phyloP scores from a whole-genome alignment of 2,797 vertebrate species.

The Premnoplex brunnescens region DNA sequence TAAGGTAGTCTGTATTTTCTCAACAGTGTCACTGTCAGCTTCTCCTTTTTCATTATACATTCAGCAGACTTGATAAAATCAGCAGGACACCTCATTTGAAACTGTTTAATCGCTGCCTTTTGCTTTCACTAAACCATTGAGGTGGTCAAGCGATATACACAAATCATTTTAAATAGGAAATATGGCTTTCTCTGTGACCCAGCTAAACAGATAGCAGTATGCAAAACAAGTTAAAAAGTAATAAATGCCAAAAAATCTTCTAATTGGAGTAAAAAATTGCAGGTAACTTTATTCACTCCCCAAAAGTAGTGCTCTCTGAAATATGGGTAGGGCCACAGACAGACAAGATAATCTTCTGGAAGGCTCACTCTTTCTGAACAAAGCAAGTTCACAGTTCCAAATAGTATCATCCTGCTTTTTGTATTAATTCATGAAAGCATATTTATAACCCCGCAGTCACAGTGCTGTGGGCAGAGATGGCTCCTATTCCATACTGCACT shows the following conservation, averaged over 20 bases:
- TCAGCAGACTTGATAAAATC: conserved; percentile 99
- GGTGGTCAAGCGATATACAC: conserved; percentile 96
- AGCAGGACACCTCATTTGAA: conserved; percentile 93
- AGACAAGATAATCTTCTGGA: conserved; percentile 74
- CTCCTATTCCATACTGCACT: conserved; percentile 3
- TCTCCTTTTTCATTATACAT: conserved; percentile 95
- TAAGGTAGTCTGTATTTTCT: conserved; percentile 87
- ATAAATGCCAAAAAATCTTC: conserved; percentile 96
- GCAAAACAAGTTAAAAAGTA: conserved; percentile 93
- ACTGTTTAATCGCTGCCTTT: conserved; percentile 92
- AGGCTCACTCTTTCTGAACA: conserved; percentile 66
- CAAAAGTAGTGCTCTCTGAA: conserved; percentile 84
- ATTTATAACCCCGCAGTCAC: not conserved
- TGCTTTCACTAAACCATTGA: conserved; percentile 88
- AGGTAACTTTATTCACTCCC: conserved; percentile 82
- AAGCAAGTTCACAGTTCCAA: conserved; percentile 59
- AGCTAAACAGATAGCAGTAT: conserved; percentile 94
- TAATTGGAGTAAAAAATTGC: conserved; percentile 94
- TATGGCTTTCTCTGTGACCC: conserved; percentile 90
- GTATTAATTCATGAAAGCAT: not conserved
- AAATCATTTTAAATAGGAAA: conserved; percentile 98
- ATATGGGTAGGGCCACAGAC: conserved; percentile 78
- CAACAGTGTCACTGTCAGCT: conserved; percentile 79
- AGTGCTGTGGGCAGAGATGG: conserved; percentile 6
- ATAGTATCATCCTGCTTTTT: conserved; percentile 6